phyloP scores from a whole-genome alignment of 2,888 invertebrate species.

The Tenodera sinensis region DNA sequence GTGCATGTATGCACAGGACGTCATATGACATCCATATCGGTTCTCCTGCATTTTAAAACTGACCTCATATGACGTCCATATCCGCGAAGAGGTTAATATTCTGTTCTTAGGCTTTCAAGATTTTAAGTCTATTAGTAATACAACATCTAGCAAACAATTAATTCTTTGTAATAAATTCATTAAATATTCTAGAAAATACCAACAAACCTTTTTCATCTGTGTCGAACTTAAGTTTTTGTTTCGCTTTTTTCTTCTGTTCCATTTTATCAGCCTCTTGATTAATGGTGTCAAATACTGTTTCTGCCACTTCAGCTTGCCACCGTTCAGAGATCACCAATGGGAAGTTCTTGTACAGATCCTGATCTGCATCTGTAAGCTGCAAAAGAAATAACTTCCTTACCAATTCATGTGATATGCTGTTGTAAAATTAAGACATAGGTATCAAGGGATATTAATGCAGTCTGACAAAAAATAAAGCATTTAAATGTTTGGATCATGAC shows the following conservation, averaged over 20 bases:
- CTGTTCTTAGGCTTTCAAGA: neutral
- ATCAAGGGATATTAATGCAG: neutral
- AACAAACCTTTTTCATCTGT: slow-evolving; percentile 83
- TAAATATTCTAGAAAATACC: neutral
- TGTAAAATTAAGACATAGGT: neutral
- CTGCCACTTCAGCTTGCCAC: slow-evolving; percentile 98
- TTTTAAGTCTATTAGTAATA: no score
- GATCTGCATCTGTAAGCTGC: slow-evolving; percentile 90
- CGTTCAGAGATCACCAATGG: slow-evolving; percentile 97
- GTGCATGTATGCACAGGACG: no score
- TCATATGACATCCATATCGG: no score
- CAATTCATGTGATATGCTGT: neutral
- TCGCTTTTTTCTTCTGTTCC: slow-evolving; percentile 89
- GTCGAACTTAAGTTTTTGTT: slow-evolving; percentile 92
- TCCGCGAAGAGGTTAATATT: no score
- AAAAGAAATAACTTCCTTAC: slow-evolving; percentile 26
- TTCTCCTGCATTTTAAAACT: no score
- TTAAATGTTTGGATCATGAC: neutral
- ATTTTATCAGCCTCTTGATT: slow-evolving; percentile 96
- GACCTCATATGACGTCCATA: no score
- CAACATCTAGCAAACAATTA: no score
- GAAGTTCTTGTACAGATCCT: slow-evolving; percentile 97
- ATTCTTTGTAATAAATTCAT: neutral
- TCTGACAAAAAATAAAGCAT: neutral
- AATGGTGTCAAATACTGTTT: slow-evolving; percentile 97